Evolutionary conservation across 2,113 vertebrate genomes (phyloP).

Genomic region (Mesembrinibis cayennensis): DNA sequence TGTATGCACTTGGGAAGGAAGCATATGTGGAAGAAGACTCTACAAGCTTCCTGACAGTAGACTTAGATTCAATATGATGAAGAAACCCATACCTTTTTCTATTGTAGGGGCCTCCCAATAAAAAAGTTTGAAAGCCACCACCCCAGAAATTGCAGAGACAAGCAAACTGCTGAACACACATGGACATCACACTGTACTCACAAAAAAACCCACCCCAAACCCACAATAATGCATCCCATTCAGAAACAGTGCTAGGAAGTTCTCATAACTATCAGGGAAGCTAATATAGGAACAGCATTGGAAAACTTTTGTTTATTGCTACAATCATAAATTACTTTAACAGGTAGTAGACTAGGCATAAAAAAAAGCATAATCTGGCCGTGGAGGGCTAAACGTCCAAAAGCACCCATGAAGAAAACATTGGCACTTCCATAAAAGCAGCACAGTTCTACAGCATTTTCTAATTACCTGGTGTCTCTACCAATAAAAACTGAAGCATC

Average conservation of each 20-base stretch:
- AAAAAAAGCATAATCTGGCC: background rate
- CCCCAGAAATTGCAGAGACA: background rate
- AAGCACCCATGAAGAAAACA: background rate
- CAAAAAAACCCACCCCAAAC: background rate
- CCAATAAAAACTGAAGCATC: conserved; percentile 83
- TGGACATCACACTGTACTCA: accelerated
- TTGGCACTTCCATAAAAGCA: background rate
- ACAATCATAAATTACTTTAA: background rate
- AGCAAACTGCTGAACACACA: background rate
- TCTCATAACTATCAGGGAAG: background rate
- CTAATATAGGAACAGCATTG: background rate
- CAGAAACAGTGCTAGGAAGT: background rate
- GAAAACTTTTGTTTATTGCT: background rate
- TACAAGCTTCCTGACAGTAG: background rate
- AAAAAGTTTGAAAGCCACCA: background rate
- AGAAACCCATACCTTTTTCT: background rate
- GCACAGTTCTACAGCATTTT: background rate
- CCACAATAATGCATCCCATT: background rate
- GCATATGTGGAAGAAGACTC: background rate
- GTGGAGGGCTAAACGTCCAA: background rate
- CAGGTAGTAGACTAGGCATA: background rate
- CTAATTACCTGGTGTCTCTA: conserved; percentile 92
- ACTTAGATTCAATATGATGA: background rate
- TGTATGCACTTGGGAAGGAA: background rate
- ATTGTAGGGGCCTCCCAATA: background rate